A percentile compares a stretch with the other conserved stretches of the same genome.
Evolutionary conservation across 2,113 vertebrate species (phyloP).

Genomic region (Tachuris rubrigastra): DNA sequence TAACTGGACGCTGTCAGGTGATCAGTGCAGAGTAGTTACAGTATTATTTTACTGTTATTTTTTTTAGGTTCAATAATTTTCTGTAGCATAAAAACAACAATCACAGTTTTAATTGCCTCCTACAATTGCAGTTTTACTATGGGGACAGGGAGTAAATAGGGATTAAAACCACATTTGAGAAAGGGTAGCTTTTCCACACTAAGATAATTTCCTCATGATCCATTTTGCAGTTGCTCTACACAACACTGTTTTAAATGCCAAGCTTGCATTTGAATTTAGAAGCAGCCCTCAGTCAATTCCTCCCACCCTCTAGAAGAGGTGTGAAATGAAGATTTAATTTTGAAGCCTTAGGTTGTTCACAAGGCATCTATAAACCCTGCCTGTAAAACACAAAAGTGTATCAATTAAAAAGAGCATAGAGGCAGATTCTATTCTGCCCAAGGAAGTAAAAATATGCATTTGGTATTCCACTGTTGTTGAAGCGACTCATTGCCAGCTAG

Average conservation of each 20-base stretch:
- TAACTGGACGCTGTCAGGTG: background rate
- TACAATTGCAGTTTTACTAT: background rate
- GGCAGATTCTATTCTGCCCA: background rate
- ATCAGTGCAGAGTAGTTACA: background rate
- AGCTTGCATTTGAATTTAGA: background rate
- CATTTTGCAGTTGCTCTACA: background rate
- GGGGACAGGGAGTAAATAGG: background rate
- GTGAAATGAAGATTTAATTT: background rate
- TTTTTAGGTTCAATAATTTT: background rate
- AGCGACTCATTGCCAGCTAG: background rate
- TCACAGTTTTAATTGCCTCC: background rate
- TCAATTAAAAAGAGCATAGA: background rate
- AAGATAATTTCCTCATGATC: background rate
- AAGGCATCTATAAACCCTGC: background rate
- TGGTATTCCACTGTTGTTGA: background rate
- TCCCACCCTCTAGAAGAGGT: background rate
- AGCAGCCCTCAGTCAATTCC: background rate
- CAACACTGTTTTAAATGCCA: background rate
- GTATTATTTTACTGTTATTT: background rate
- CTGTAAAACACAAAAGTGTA: background rate
- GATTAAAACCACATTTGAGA: background rate
- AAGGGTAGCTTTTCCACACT: background rate
- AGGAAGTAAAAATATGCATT: background rate
- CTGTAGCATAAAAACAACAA: background rate
- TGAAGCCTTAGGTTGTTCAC: background rate